These are phyloP conservation scores for Lepidurus arcticus DNA, from an alignment of 1,140 invertebrate species.

Conservation along the genomic window DNA sequence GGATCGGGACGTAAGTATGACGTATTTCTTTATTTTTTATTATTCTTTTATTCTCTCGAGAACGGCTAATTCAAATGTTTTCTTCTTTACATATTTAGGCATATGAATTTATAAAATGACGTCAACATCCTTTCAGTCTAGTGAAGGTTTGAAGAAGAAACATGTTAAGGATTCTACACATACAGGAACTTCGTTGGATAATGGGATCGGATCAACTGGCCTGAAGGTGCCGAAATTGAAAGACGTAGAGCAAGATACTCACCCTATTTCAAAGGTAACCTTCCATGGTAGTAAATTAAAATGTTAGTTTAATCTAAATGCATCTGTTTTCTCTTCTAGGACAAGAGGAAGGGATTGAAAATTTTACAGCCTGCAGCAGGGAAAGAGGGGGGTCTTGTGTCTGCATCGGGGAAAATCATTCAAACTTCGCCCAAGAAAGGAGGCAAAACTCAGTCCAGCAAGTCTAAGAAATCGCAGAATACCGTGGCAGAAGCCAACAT, in stretches of 20 bases:
- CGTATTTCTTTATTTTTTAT: neutral
- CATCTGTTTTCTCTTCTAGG: neutral
- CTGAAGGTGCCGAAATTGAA: too few species aligned
- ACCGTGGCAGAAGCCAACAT: neutral
- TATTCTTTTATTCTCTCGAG: neutral
- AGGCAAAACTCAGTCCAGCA: neutral
- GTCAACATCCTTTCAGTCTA: too few species aligned
- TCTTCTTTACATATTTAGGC: neutral
- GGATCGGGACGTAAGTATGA: neutral
- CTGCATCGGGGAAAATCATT: neutral
- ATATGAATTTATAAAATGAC: too few species aligned
- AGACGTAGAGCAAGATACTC: too few species aligned
- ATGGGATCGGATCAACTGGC: too few species aligned
- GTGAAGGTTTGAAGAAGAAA: too few species aligned
- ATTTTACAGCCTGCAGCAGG: constrained; percentile 24
- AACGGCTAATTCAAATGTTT: neutral
- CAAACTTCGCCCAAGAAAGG: neutral
- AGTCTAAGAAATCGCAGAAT: neutral
- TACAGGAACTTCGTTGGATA: too few species aligned
- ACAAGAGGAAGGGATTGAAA: constrained; percentile 22
- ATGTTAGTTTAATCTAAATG: neutral
- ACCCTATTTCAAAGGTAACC: neutral
- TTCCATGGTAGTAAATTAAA: neutral
- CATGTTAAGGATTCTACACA: too few species aligned
- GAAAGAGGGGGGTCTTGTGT: neutral